Base-by-base conservation (phyloP, 92 coral and sea anemone species). In the Zoanthus sansibaricus region DNA sequence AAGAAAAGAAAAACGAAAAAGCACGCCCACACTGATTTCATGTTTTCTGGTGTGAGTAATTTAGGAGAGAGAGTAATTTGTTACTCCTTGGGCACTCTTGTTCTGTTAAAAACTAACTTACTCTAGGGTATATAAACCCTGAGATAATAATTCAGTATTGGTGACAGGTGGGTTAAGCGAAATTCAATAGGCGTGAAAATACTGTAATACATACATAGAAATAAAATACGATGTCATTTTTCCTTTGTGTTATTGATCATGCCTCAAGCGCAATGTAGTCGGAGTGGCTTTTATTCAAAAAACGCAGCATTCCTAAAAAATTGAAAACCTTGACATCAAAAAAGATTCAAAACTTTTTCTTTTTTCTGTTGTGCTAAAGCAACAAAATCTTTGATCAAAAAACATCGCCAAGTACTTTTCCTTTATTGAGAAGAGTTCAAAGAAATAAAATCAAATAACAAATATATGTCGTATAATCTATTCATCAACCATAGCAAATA, bases 131-230 rank as follows among this genome's bases (percentile, higher is more conserved):
- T 76, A 51, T 76, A 76, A 51, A 76, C 67, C 82, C 31, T 54
- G 68, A 13, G 64, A 46, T 54, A 80, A 30, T 80, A 46, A 25
- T 25, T 25, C 59, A 18, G 47, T 42, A 18, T 80, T 18, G 74
- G 74, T 20, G 61, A 66, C 85, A 80, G 75, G 75, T 80, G 85
- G 20, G 15, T 1, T 20, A 46, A 12, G 2, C 25, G 85, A 80
- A 80, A 80, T 80, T 78, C 72, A 80, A 76, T 76, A 52, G 82
- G 25, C 51, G n/a, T 51, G 42, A 76, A 76, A 76, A 20, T 49
- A 37, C 32, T 8, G 62, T 31, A 21, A 18, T 48, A 25, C 20
- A 66, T 62, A 33, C 1, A 69, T 49, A 49, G 55, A 3, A 49
- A 49, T 49, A 7, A 7, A 7, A 49, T 7, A 49, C 55, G 55